These are phyloP conservation scores for Chrysaora quinquecirrha DNA, from an alignment of 30 jellyfish, hydroid and myxozoan species.

Conservation along the genomic window DNA sequence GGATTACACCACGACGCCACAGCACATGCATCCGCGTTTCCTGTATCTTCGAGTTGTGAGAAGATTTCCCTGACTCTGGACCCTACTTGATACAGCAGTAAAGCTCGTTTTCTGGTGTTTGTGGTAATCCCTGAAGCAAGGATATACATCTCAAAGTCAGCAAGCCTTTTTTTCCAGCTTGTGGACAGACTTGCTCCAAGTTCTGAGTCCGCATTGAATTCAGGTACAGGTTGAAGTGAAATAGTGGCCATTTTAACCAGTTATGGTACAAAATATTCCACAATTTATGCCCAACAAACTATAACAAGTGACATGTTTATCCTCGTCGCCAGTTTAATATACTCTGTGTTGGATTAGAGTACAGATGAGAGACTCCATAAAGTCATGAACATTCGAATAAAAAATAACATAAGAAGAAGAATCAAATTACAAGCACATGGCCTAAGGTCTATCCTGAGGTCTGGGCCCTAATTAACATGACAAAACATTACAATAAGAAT, in stretches of 20 bases:
- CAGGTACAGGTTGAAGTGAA: conserved; percentile 30
- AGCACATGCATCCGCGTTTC: conserved; percentile 13
- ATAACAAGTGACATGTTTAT: not conserved
- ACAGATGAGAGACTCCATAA: no score
- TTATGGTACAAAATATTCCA: not conserved
- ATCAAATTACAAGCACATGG: no score
- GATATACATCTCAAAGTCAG: conserved; percentile 29
- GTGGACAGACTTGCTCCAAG: conserved; percentile 39
- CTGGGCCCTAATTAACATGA: no score
- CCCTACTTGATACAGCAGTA: conserved; percentile 37
- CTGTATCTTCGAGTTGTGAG: conserved; percentile 18
- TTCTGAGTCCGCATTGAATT: conserved; percentile 43
- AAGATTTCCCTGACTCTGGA: conserved; percentile 43
- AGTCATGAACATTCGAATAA: no score
- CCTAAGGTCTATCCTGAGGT: no score
- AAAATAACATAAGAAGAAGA: no score
- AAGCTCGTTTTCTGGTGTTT: conserved; percentile 12
- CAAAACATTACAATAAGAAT: no score
- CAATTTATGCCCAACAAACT: no score
- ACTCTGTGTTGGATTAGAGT: no score
- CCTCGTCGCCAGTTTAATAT: conserved; percentile 2
- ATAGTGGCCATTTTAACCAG: not conserved
- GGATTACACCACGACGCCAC: no score
- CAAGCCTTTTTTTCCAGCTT: conserved; percentile 24
- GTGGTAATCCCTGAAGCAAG: conserved; percentile 22